Conservation (phyloP, 2,888 invertebrate species). For the Eustalomyia histrio region DNA sequence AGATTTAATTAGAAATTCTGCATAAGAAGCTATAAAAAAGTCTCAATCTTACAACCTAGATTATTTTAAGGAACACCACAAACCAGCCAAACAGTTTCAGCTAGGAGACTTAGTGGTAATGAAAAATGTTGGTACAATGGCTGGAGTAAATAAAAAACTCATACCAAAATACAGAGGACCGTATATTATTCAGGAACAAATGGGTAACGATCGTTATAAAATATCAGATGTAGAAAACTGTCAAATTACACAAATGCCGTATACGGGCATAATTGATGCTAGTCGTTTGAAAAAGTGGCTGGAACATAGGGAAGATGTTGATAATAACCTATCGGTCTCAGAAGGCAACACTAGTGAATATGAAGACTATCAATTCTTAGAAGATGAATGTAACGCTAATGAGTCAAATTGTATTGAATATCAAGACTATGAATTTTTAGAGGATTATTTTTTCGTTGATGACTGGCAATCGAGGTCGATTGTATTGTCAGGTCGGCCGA, state of each 20-base stretch:
- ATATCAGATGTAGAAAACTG: too few species aligned
- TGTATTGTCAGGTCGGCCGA: too few species aligned
- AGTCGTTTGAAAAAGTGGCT: conserved; percentile 15
- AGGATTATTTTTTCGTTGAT: too few species aligned
- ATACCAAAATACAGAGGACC: too few species aligned
- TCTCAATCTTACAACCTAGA: conserved; percentile 4
- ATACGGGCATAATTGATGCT: neutral
- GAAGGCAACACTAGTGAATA: neutral
- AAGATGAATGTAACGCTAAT: neutral
- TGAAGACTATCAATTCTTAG: neutral
- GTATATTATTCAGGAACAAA: too few species aligned
- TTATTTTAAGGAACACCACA: conserved; percentile 18
- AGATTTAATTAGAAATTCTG: neutral
- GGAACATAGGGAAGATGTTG: too few species aligned
- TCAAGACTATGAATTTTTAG: too few species aligned
- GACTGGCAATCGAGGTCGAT: too few species aligned
- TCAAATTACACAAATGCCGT: conserved; percentile 24
- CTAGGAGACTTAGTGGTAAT: neutral
- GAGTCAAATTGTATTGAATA: too few species aligned
- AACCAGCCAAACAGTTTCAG: neutral
- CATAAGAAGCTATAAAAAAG: neutral
- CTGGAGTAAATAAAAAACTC: too few species aligned
- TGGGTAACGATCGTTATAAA: too few species aligned
- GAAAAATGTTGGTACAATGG: conserved; percentile 20
- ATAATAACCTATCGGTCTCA: too few species aligned